phyloP scores from a whole-genome alignment of 2,797 vertebrate genomes.

The Sebastes nivosus region DNA sequence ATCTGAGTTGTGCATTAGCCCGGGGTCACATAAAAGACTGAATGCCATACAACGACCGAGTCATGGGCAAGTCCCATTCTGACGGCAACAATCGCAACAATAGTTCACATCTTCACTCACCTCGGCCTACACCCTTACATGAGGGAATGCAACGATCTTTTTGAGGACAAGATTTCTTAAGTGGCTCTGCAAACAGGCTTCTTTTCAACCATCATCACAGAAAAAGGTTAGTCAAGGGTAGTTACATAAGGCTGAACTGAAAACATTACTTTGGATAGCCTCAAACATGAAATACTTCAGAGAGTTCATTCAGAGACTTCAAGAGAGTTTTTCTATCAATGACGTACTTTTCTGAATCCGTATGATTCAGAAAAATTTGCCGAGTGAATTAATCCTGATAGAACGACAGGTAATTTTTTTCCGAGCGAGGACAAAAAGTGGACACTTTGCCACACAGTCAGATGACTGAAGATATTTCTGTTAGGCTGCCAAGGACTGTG shows the following conservation, averaged over 20 bases:
- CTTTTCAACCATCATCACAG: conserved; percentile 27
- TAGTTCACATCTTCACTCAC: neutral
- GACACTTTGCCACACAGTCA: conserved; percentile 1
- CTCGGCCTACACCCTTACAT: conserved; percentile 17
- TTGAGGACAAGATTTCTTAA: conserved; percentile 25
- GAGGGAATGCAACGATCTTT: conserved; percentile 20
- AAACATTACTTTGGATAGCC: conserved; percentile 24
- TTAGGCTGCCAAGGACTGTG: conserved; percentile 28
- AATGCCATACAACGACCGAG: neutral
- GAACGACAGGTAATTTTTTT: neutral
- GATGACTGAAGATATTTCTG: conserved; percentile 21
- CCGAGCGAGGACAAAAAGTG: neutral
- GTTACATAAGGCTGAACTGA: conserved; percentile 53
- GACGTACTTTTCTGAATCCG: conserved; percentile 3
- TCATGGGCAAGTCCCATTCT: conserved; percentile 5
- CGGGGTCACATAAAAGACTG: conserved; percentile 23
- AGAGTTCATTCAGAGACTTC: conserved; percentile 36
- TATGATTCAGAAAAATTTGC: neutral
- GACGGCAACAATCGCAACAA: neutral
- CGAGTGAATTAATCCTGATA: neutral
- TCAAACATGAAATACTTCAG: conserved; percentile 12
- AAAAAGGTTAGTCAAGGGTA: conserved; percentile 33
- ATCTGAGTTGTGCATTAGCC: neutral
- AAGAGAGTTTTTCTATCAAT: conserved; percentile 11
- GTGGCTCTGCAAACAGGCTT: conserved; percentile 28